Conservation (phyloP, 2,113 vertebrate species). For the Scopus umbretta region DNA sequence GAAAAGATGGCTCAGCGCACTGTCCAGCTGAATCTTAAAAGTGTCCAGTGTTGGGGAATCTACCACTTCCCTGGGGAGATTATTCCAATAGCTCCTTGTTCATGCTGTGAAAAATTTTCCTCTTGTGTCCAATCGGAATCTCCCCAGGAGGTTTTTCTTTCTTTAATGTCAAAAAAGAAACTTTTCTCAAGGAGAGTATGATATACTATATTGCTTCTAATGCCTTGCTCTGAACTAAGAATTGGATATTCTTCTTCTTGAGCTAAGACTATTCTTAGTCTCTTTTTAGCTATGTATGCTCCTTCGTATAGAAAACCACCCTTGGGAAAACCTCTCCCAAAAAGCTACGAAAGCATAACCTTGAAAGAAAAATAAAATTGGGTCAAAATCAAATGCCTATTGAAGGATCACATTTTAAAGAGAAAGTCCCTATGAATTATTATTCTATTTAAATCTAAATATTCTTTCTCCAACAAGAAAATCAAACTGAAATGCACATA, state of each 20-base stretch:
- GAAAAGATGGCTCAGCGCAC: neutral
- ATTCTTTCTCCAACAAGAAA: neutral
- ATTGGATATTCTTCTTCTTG: neutral
- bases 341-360: neutral
- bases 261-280: neutral
- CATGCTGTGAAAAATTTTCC: neutral
- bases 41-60: neutral
- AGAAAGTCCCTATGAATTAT: neutral
- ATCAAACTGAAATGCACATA: neutral
- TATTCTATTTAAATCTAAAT: neutral
- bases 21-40: neutral
- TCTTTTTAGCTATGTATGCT: neutral
- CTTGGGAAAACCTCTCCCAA: neutral
- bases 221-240: neutral
- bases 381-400: neutral
- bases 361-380: neutral
- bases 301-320: neutral
- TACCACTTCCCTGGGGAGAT: neutral
- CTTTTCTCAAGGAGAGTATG: neutral
- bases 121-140: neutral
- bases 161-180: neutral
- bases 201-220: neutral
- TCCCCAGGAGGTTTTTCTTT: neutral
- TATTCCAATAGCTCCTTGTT: neutral
- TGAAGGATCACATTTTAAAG: neutral